phyloP scores from a whole-genome alignment of 1,140 invertebrate genomes.

The Artemia franciscana region DNA sequence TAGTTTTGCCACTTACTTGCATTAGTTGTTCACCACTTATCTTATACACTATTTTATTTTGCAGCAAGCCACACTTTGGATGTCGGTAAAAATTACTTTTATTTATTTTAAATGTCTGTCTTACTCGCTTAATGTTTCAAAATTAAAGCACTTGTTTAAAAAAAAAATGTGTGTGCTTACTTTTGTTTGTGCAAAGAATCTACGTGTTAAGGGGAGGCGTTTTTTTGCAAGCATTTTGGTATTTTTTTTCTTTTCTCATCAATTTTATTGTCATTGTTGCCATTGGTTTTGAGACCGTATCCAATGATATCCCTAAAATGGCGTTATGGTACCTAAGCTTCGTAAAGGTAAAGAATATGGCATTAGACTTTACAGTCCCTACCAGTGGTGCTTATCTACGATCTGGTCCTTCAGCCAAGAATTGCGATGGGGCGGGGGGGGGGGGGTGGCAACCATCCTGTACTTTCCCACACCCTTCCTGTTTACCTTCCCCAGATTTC shows the following conservation, averaged over 20 bases:
- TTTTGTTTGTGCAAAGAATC: background rate
- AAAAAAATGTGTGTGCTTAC: background rate
- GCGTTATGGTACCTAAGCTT: no score
- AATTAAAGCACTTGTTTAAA: background rate
- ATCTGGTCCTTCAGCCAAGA: no score
- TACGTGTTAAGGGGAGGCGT: background rate
- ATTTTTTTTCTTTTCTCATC: background rate
- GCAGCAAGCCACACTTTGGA: slow-evolving; percentile 31
- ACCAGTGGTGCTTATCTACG: no score
- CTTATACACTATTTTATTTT: slow-evolving; percentile 7
- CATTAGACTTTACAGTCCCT: no score
- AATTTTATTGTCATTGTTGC: background rate
- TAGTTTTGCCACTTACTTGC: background rate
- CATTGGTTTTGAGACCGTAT: no score
- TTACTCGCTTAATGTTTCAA: background rate
- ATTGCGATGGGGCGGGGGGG: no score
- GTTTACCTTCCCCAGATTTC: no score
- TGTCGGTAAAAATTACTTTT: slow-evolving; percentile 26
- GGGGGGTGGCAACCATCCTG: no score
- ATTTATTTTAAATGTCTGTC: no score
- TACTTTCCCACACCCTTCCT: no score
- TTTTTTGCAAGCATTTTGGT: background rate
- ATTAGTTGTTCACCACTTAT: background rate
- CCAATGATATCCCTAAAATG: no score
- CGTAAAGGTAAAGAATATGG: no score